Evolutionary conservation across 2,113 vertebrate genomes (phyloP).

Genomic region (Lontra canadensis): DNA sequence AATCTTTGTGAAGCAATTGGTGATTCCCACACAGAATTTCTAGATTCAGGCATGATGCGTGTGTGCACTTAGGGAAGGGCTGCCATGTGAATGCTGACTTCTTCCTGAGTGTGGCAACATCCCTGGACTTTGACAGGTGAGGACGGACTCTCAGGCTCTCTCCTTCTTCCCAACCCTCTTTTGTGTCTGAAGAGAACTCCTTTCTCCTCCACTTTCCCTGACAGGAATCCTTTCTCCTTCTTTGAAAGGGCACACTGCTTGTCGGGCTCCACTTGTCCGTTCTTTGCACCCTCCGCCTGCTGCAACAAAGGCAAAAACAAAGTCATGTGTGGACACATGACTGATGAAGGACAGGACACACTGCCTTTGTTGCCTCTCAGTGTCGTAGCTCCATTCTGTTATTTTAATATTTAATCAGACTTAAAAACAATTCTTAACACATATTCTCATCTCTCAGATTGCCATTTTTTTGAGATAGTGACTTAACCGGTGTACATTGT

Average conservation of each 20-base stretch:
- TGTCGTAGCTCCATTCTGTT: background rate
- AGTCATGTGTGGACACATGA: background rate
- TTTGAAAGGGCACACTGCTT: background rate
- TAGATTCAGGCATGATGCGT: background rate
- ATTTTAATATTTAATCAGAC: conserved; percentile 13
- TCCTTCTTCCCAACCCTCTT: background rate
- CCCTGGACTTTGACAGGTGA: background rate
- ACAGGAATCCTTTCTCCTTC: background rate
- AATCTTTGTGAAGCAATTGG: background rate
- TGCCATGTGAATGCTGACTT: background rate
- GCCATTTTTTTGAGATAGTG: background rate
- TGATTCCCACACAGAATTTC: background rate
- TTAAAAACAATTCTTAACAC: conserved; percentile 41
- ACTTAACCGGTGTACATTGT: background rate
- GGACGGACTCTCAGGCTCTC: background rate
- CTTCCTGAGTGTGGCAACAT: background rate
- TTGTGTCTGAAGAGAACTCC: background rate
- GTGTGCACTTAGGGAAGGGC: background rate
- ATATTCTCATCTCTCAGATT: background rate
- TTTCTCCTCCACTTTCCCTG: background rate
- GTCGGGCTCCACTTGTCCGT: background rate
- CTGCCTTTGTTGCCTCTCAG: background rate
- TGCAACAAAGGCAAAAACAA: too few species aligned
- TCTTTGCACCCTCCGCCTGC: background rate
- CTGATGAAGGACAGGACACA: background rate